A percentile compares a stretch with the other conserved stretches of the same genome.
Evolutionary conservation across 2,113 vertebrate genomes (phyloP).

Genomic region (Sinocyclocheilus rhinocerous): DNA sequence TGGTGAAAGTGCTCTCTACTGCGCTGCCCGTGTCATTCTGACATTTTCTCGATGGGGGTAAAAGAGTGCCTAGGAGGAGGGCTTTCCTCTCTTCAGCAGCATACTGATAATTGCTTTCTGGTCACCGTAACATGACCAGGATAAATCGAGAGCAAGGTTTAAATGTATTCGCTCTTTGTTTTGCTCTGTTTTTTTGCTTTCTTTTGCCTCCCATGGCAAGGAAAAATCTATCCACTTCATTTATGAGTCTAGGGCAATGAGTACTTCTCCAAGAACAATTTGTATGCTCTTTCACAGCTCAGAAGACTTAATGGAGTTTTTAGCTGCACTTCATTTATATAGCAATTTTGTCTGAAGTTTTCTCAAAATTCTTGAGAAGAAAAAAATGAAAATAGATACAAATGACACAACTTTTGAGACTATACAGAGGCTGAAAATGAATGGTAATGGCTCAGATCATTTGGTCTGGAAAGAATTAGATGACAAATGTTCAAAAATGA

Average conservation of each 20-base stretch:
- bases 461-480: not conserved
- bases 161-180: slow-evolving; percentile 19
- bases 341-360: not conserved
- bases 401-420: not conserved
- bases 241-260: not conserved
- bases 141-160: slow-evolving; percentile 41
- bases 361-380: not conserved
- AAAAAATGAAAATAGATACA: not conserved
- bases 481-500: not conserved
- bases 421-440: not conserved
- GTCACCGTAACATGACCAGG: slow-evolving; percentile 78
- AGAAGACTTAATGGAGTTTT: not conserved
- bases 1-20: slow-evolving; percentile 66
- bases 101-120: slow-evolving; percentile 76
- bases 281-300: not conserved
- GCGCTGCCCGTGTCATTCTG: slow-evolving; percentile 72
- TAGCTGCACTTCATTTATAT: not conserved
- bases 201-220: not conserved
- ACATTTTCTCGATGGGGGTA: slow-evolving; percentile 66
- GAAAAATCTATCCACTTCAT: not conserved
- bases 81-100: slow-evolving; percentile 61
- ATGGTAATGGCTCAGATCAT: not conserved
- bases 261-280: not conserved
- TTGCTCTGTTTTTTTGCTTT: not conserved
- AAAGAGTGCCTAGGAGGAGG: slow-evolving; percentile 38